These are phyloP conservation scores for Rhynchonycteris naso DNA, from an alignment of 2,797 vertebrate species.

Conservation along the genomic window DNA sequence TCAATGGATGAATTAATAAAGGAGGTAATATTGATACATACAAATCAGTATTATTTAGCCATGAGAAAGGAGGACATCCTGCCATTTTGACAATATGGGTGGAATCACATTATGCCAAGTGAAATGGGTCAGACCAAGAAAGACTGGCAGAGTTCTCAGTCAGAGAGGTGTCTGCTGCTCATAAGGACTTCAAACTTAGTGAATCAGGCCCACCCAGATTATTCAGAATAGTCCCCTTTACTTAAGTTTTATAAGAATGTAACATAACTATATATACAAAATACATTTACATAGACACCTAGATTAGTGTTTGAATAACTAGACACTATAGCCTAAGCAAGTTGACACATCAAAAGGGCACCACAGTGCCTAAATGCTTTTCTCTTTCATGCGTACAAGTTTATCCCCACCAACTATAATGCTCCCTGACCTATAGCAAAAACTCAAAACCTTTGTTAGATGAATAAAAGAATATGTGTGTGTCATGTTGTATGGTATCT, in stretches of 20 bases:
- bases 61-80: not conserved
- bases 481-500: not conserved
- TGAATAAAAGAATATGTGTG: not conserved
- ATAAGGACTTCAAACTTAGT: not conserved
- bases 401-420: not conserved
- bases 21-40: not conserved
- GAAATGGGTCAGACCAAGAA: not conserved
- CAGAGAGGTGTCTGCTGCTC: not conserved
- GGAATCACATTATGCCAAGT: not conserved
- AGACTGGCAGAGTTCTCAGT: not conserved
- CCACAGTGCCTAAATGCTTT: not conserved
- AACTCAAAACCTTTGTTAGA: not conserved
- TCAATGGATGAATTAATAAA: not conserved
- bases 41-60: not conserved
- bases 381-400: not conserved
- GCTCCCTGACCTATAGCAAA: not conserved
- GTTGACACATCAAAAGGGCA: not conserved
- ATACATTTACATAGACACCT: not conserved
- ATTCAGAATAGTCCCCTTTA: not conserved
- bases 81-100: not conserved
- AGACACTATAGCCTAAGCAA: not conserved
- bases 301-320: not conserved
- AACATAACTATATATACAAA: not conserved
- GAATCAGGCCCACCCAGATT: not conserved
- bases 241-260: not conserved